These are phyloP conservation scores for Dastarcus helophoroides DNA, from an alignment of 2,888 invertebrate genomes.

Conservation along the genomic window DNA sequence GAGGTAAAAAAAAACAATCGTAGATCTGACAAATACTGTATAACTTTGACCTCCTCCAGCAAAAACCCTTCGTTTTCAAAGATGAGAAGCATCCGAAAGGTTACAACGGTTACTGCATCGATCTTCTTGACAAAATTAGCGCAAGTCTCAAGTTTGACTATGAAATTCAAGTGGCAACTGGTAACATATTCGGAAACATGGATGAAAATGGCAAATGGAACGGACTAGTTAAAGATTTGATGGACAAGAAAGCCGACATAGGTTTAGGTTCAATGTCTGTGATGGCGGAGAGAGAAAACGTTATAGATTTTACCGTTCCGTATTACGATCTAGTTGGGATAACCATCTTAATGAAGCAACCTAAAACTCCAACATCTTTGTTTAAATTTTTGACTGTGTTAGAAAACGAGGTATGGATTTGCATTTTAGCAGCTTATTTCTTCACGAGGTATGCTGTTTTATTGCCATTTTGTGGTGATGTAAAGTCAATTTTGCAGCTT, in stretches of 20 bases:
- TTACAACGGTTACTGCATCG: slow-evolving; percentile 85
- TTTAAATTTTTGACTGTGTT: slow-evolving; percentile 95
- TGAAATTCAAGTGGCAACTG: slow-evolving; percentile 69
- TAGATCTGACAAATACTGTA: background rate
- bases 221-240: slow-evolving; percentile 35
- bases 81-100: slow-evolving; percentile 54
- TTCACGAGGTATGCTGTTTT: slow-evolving; percentile 61
- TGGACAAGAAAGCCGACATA: slow-evolving; percentile 72
- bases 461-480: background rate
- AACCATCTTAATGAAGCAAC: slow-evolving; percentile 89
- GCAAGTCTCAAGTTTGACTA: slow-evolving; percentile 81
- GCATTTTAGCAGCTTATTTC: slow-evolving; percentile 89
- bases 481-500: slow-evolving; percentile 46
- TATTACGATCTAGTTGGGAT: slow-evolving; percentile 97
- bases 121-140: slow-evolving; percentile 79
- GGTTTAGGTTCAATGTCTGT: slow-evolving; percentile 89
- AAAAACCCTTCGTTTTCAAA: slow-evolving; percentile 72
- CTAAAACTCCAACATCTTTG: slow-evolving; percentile 78
- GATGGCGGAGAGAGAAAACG: slow-evolving; percentile 94
- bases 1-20: slow-evolving; percentile 46
- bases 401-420: slow-evolving; percentile 94
- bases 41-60: slow-evolving; percentile 40
- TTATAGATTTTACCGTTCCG: slow-evolving; percentile 96
- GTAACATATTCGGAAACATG: slow-evolving; percentile 68
- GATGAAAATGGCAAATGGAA: slow-evolving; percentile 66